Evolutionary conservation across 1,140 invertebrate genomes (phyloP).

Genomic region (Scaptomyza pallida): DNA sequence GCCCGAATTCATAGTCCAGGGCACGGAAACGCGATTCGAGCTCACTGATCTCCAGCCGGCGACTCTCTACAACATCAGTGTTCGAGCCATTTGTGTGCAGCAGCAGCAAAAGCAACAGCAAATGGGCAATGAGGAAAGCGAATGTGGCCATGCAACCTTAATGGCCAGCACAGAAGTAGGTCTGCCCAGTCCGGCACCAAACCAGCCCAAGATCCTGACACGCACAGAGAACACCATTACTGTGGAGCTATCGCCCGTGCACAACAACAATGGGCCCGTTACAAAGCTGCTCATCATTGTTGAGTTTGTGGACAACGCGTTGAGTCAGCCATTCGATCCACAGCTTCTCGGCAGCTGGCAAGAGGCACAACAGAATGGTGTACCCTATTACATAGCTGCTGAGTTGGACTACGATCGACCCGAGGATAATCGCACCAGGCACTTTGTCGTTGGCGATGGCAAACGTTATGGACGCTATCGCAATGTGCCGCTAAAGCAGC

Average conservation of each 20-base stretch:
- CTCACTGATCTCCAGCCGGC: constrained; percentile 89
- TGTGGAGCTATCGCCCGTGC: constrained; percentile 86
- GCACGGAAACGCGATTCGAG: constrained; percentile 84
- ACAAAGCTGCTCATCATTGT: constrained; percentile 89
- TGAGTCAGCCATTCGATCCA: constrained; percentile 85
- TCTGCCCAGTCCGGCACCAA: constrained; percentile 87
- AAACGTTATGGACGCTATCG: constrained; percentile 90
- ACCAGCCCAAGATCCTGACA: constrained; percentile 86
- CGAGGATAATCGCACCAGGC: constrained; percentile 82
- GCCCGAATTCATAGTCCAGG: constrained; percentile 84
- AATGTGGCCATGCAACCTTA: constrained; percentile 85
- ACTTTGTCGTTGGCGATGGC: constrained; percentile 92
- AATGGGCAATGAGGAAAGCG: constrained; percentile 51
- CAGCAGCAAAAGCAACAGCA: constrained; percentile 45
- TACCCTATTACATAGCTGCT: constrained; percentile 92
- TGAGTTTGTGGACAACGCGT: constrained; percentile 86
- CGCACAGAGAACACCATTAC: constrained; percentile 86
- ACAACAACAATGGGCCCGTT: constrained; percentile 90
- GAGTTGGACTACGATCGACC: constrained; percentile 86
- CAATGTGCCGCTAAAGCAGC: constrained; percentile 89
- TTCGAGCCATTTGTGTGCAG: constrained; percentile 87
- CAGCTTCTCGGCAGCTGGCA: constrained; percentile 86
- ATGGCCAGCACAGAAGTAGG: constrained; percentile 88
- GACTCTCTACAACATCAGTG: constrained; percentile 89
- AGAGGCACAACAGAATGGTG: constrained; percentile 86